Percentiles rank a stretch among this genome's conserved stretches.
phyloP scores from a whole-genome alignment of 2,113 vertebrate species.

The Triplophysa siluroides region DNA sequence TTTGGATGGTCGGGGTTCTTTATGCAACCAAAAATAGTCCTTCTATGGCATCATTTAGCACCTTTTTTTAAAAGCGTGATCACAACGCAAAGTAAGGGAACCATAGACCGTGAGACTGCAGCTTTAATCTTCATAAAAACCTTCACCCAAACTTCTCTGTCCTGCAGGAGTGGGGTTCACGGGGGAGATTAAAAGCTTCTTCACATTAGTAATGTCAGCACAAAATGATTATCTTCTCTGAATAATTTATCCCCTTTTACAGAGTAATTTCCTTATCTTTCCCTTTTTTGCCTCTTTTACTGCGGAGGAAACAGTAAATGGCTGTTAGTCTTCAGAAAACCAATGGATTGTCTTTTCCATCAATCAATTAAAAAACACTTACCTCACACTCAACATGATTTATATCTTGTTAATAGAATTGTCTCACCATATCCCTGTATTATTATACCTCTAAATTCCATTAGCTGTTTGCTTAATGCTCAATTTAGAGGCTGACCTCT shows the following conservation, averaged over 20 bases:
- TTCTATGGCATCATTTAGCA: no score
- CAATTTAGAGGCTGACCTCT: conserved; percentile 89
- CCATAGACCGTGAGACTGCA: conserved; percentile 36
- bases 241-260: conserved; percentile 92
- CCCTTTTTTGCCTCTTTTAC: conserved; percentile 85
- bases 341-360: conserved; percentile 92
- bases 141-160: conserved; percentile 64
- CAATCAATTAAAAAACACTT: conserved; percentile 99
- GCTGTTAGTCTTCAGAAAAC: conserved; percentile 88
- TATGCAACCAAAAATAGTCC: no score
- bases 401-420: conserved; percentile 99
- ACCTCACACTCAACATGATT: conserved; percentile 99
- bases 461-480: conserved; percentile 97
- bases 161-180: conserved; percentile 70
- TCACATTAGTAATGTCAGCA: conserved; percentile 99
- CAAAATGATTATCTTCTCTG: conserved; percentile 97
- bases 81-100: conserved; percentile 8
- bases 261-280: conserved; percentile 90
- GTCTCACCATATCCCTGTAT: conserved; percentile 99
- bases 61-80: no score
- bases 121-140: conserved; percentile 80
- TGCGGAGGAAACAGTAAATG: conserved; percentile 86
- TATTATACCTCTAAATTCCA: conserved; percentile 98
- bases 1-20: no score
- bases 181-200: conserved; percentile 96